A percentile compares a stretch with the other conserved stretches of the same genome.
These are phyloP conservation scores for Nasonia giraulti DNA, from an alignment of 1,140 invertebrate genomes.

Conservation along the genomic window DNA sequence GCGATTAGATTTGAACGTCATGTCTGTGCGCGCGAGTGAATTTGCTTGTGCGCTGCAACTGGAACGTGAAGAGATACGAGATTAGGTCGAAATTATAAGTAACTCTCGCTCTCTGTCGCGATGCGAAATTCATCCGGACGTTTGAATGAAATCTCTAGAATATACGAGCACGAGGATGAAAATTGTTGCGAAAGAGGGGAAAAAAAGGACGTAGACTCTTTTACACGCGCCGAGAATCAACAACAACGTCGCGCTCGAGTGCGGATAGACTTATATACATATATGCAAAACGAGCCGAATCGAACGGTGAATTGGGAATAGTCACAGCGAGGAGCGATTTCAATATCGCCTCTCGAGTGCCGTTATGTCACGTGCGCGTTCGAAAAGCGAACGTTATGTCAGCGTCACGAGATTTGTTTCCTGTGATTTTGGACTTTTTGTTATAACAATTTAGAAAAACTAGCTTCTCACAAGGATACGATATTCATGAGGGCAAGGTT, in stretches of 20 bases:
- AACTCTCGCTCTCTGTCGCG: not conserved
- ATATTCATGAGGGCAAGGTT: too few species aligned
- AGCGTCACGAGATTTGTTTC: not conserved
- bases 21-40: not conserved
- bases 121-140: not conserved
- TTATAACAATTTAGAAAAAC: too few species aligned
- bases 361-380: not conserved
- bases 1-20: not conserved
- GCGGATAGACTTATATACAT: not conserved
- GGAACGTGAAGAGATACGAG: not conserved
- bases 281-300: not conserved
- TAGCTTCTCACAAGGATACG: too few species aligned
- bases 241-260: not conserved
- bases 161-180: too few species aligned
- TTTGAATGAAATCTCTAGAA: not conserved
- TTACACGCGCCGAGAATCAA: not conserved
- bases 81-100: not conserved
- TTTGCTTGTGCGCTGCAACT: not conserved
- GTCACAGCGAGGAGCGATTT: not conserved
- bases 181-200: too few species aligned
- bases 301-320: not conserved
- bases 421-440: too few species aligned
- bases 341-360: not conserved
- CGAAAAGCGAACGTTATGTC: not conserved
- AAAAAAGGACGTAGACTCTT: not conserved